Evolutionary conservation across 2,888 invertebrate genomes (phyloP).

Genomic region (Cheiracanthium punctorium): DNA sequence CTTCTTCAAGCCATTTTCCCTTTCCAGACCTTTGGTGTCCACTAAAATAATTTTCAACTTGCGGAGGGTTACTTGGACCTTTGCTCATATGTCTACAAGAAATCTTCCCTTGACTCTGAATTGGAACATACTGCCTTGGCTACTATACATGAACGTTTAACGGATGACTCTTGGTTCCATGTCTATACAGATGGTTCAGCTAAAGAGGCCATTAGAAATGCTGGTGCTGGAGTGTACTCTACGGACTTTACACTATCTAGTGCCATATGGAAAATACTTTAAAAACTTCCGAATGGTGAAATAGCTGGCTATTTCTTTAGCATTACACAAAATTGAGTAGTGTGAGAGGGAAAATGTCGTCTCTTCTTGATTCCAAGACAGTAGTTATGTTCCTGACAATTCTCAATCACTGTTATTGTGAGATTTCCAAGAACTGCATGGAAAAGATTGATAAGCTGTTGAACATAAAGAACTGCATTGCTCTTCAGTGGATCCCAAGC

Average conservation of each 20-base stretch:
- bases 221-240: neutral
- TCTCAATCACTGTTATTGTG: neutral
- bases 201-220: slow-evolving; percentile 3
- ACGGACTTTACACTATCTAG: neutral
- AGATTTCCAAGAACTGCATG: neutral
- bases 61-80: no score
- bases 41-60: no score
- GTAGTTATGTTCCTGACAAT: neutral
- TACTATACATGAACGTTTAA: neutral
- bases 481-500: no score
- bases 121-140: neutral
- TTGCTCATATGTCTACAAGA: neutral
- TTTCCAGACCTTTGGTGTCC: no score
- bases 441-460: neutral
- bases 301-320: slow-evolving; percentile 16
- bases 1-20: no score
- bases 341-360: slow-evolving; percentile 1
- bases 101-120: neutral
- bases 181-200: no score
- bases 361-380: slow-evolving; percentile 2
- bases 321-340: neutral
- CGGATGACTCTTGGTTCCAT: neutral
- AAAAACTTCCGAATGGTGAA: neutral
- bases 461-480: neutral
- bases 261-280: neutral